Evolutionary conservation across 2,113 vertebrate species (phyloP).

Genomic region (Leptocoma aspasia): DNA sequence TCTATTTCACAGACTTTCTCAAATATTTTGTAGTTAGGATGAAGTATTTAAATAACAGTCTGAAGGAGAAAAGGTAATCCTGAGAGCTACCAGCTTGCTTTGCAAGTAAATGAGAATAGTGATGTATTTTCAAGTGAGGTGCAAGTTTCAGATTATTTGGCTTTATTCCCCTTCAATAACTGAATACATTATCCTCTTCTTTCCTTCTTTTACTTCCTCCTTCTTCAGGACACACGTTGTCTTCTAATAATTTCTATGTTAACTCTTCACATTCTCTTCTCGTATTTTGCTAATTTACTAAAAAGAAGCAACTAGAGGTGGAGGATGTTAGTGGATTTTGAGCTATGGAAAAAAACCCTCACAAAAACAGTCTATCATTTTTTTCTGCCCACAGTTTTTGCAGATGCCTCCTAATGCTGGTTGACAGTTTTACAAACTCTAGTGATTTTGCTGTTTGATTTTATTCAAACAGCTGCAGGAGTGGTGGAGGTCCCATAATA

Average conservation of each 20-base stretch:
- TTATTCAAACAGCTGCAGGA: neutral
- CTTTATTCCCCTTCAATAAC: neutral
- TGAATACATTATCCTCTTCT: neutral
- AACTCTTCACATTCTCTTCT: neutral
- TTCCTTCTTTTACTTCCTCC: neutral
- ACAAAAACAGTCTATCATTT: neutral
- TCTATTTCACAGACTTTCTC: neutral
- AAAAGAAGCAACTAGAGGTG: neutral
- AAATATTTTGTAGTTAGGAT: neutral
- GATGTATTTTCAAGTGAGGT: neutral
- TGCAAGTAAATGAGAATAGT: neutral
- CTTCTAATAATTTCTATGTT: neutral
- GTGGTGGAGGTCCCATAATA: neutral
- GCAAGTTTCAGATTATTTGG: neutral
- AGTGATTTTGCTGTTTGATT: neutral
- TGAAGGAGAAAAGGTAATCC: neutral
- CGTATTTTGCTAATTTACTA: neutral
- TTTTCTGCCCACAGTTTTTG: neutral
- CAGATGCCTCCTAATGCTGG: neutral
- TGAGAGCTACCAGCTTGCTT: neutral
- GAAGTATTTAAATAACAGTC: neutral
- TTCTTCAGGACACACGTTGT: neutral
- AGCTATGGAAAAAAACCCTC: neutral
- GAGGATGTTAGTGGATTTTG: neutral
- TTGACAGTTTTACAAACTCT: neutral